A percentile compares a stretch with the other conserved stretches of the same genome.
Conservation (phyloP, 2,113 vertebrate genomes). For the Xiphophorus couchianus region DNA sequence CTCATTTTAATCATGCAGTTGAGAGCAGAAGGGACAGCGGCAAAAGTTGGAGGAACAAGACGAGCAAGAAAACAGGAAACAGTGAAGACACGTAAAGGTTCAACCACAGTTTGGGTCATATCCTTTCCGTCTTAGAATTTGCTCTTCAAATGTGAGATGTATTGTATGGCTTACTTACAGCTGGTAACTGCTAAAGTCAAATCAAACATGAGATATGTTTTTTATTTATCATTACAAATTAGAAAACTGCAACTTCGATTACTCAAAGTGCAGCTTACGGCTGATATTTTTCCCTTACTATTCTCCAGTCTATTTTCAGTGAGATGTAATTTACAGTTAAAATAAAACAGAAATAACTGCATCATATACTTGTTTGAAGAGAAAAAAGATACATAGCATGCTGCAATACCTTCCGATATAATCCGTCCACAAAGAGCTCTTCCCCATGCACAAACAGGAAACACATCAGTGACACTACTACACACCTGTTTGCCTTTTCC, state of each 20-base stretch:
- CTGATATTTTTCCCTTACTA: not conserved
- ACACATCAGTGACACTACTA: conserved; percentile 21
- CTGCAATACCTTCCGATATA: not conserved
- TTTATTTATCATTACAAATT: not conserved
- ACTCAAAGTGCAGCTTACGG: conserved; percentile 7
- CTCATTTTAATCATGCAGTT: not conserved
- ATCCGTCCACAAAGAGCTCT: not conserved
- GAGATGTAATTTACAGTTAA: conserved; percentile 21
- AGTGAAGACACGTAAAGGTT: conserved; percentile 30
- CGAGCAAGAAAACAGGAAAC: conserved; percentile 77
- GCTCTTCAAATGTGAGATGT: not conserved
- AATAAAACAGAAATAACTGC: conserved; percentile 2
- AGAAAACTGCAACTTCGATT: conserved; percentile 8
- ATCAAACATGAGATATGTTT: not conserved
- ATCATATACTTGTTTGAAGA: conserved; percentile 1
- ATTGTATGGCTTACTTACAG: conserved; percentile 2
- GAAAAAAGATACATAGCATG: not conserved
- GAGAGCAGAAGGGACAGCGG: conserved; percentile 26
- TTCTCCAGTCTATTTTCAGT: conserved; percentile 1
- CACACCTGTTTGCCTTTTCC: conserved; percentile 47
- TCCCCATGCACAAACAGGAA: conserved; percentile 40
- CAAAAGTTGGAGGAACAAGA: conserved; percentile 11
- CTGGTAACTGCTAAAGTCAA: not conserved
- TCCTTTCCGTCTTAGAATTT: conserved; percentile 56
- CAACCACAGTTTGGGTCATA: conserved; percentile 66